These are phyloP conservation scores for Cerceris rybyensis DNA, from an alignment of 2,888 invertebrate species.

Conservation along the genomic window DNA sequence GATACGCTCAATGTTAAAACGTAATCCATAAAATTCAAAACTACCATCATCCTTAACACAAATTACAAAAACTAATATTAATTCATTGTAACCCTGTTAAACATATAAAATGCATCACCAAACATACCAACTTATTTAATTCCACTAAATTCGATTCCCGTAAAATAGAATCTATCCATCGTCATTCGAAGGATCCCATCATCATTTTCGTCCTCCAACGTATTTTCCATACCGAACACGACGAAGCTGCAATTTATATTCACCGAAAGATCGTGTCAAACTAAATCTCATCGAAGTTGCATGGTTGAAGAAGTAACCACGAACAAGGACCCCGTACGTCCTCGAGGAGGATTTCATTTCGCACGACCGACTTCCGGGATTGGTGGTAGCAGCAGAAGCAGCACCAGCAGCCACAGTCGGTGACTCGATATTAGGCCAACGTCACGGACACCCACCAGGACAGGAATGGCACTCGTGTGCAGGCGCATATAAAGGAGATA, in stretches of 20 bases:
- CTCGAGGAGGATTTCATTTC: constrained; percentile 39
- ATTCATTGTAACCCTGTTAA: no score
- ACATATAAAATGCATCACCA: no score
- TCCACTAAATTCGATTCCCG: no score
- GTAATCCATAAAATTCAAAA: no score
- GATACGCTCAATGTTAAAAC: no score
- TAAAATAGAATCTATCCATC: no score
- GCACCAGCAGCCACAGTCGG: constrained; percentile 27
- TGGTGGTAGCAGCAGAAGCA: constrained; percentile 6
- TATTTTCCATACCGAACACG: background rate
- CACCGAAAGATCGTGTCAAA: background rate
- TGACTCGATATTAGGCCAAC: constrained; percentile 58
- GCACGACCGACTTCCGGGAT: constrained; percentile 51
- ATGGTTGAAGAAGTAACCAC: constrained; percentile 12
- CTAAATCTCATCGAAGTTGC: constrained; percentile 8
- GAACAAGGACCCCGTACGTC: constrained; percentile 22
- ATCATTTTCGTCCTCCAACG: background rate
- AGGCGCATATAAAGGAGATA: constrained; percentile 61
- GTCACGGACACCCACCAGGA: constrained; percentile 41
- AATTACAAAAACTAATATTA: no score
- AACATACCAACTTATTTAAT: no score
- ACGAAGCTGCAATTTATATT: background rate
- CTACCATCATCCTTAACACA: no score
- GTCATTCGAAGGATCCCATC: background rate
- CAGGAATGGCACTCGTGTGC: constrained; percentile 33